Conservation (phyloP, 2,888 invertebrate species). For the Stenotaenia linearis region DNA sequence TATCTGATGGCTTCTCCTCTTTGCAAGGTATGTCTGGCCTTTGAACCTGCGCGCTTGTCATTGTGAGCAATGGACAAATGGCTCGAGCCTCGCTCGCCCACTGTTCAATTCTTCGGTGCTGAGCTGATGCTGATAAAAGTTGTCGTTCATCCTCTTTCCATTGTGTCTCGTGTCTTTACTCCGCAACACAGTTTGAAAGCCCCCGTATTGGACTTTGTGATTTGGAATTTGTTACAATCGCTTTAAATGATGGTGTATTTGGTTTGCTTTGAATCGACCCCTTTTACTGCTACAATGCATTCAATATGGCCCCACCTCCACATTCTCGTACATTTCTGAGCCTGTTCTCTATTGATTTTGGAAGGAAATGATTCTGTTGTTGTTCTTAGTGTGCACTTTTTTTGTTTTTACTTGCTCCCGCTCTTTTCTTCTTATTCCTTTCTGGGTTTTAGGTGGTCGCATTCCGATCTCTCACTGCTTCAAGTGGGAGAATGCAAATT, state of each 20-base stretch:
- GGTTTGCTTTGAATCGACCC: neutral
- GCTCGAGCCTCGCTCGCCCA: neutral
- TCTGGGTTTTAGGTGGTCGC: neutral
- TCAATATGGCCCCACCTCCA: neutral
- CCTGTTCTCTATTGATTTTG: slow-evolving; percentile 1
- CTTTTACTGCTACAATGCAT: neutral
- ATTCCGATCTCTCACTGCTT: neutral
- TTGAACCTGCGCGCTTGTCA: slow-evolving; percentile 1
- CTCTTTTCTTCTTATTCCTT: neutral
- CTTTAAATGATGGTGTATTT: neutral
- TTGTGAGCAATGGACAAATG: slow-evolving; percentile 13
- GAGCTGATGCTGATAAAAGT: neutral
- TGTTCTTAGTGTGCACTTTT: neutral
- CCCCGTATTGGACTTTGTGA: neutral
- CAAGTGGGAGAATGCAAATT: slow-evolving; percentile 6
- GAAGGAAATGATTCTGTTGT: slow-evolving; percentile 11
- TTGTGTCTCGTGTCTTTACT: neutral
- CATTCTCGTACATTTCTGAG: neutral
- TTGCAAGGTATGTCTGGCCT: neutral
- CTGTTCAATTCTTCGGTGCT: neutral
- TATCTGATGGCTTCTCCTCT: neutral
- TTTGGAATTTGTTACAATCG: neutral
- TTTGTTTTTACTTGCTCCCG: neutral
- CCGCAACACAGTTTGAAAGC: neutral
- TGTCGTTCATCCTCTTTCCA: neutral